These are phyloP conservation scores for Cephalophus harveyi DNA, from an alignment of 2,113 vertebrate genomes.

Conservation along the genomic window DNA sequence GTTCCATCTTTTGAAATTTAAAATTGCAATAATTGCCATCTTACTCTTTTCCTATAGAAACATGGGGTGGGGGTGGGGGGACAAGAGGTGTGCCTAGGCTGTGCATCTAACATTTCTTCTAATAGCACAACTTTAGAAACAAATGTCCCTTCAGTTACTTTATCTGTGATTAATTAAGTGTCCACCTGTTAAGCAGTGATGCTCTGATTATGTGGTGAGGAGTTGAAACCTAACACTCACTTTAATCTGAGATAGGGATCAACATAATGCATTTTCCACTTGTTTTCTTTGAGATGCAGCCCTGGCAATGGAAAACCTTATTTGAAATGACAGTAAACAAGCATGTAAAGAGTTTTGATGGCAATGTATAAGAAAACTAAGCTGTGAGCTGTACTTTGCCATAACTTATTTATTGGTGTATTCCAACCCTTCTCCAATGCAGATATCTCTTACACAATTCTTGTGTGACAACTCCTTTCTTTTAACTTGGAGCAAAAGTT, in stretches of 20 bases:
- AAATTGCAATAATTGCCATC: background rate
- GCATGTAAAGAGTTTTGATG: background rate
- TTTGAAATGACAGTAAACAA: slow-evolving; percentile 13
- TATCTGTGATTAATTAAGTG: slow-evolving; percentile 11
- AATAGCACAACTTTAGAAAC: slow-evolving; percentile 11
- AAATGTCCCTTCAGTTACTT: slow-evolving; percentile 5
- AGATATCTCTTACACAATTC: slow-evolving; percentile 15
- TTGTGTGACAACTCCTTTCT: slow-evolving; percentile 33
- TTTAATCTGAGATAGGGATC: slow-evolving; percentile 57
- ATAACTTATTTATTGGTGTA: background rate
- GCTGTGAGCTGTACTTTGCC: background rate
- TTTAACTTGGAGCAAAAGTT: slow-evolving; percentile 22
- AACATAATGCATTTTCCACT: slow-evolving; percentile 44
- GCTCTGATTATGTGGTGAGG: slow-evolving; percentile 9
- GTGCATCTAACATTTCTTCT: background rate
- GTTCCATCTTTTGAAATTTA: background rate
- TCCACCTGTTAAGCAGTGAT: slow-evolving; percentile 49
- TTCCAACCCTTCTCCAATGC: background rate
- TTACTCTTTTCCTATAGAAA: background rate
- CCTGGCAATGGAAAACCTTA: background rate
- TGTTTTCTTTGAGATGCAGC: slow-evolving; percentile 22
- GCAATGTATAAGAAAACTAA: background rate
- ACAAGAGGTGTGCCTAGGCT: background rate
- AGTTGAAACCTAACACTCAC: slow-evolving; percentile 48
- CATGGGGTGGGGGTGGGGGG: background rate